phyloP scores from a whole-genome alignment of 2,888 invertebrate genomes.

The Zele albiditarsus region DNA sequence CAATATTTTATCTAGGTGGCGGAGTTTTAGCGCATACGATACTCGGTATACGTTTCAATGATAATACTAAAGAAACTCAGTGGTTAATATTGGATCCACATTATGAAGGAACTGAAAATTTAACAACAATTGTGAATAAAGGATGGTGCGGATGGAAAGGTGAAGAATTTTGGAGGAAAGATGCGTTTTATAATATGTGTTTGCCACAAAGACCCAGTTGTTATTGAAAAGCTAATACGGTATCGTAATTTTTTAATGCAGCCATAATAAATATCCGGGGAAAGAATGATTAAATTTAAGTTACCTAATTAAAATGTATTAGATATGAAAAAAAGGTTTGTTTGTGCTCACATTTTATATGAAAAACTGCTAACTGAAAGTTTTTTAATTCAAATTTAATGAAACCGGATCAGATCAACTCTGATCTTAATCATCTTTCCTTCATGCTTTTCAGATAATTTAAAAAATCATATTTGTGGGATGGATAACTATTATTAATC shows the following conservation, averaged over 20 bases:
- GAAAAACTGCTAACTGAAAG: too few species aligned
- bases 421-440: too few species aligned
- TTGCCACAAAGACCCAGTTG: slow-evolving; percentile 83
- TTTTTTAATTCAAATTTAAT: too few species aligned
- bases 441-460: too few species aligned
- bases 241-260: neutral
- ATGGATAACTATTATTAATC: too few species aligned
- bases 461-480: too few species aligned
- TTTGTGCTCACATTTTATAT: too few species aligned
- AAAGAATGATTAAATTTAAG: neutral
- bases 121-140: slow-evolving; percentile 82
- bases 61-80: slow-evolving; percentile 84
- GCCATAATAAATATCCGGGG: neutral
- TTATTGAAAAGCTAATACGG: slow-evolving; percentile 12
- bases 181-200: slow-evolving; percentile 97
- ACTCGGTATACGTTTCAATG: slow-evolving; percentile 92
- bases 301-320: neutral
- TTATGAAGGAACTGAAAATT: slow-evolving; percentile 92
- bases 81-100: slow-evolving; percentile 99
- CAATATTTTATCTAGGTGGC: slow-evolving; percentile 79
- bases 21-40: slow-evolving; percentile 99
- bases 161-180: slow-evolving; percentile 94
- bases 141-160: slow-evolving; percentile 99
- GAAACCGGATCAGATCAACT: too few species aligned
- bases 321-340: neutral